phyloP scores from a whole-genome alignment of 2,797 vertebrate species.

The Rhinichthys osculus region DNA sequence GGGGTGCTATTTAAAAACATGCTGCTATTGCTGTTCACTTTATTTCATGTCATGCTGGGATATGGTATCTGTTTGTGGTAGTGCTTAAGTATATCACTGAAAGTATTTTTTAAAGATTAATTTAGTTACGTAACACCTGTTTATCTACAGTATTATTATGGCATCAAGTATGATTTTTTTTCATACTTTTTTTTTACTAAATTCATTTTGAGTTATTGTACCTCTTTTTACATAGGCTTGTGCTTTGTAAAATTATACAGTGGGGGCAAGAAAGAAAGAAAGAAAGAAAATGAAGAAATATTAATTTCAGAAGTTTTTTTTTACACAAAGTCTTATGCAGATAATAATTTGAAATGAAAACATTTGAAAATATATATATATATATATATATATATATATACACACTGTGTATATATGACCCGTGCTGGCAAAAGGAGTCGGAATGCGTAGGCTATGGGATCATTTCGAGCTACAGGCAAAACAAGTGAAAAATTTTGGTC shows the following conservation, averaged over 20 bases:
- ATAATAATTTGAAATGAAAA: too few species aligned
- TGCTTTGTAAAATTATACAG: slow-evolving; percentile 10
- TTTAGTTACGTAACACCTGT: neutral
- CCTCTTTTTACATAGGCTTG: neutral
- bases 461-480: too few species aligned
- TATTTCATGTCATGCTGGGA: slow-evolving; percentile 16
- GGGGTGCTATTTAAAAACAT: neutral
- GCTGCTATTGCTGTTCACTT: neutral
- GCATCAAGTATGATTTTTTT: neutral
- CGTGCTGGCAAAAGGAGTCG: too few species aligned
- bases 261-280: neutral
- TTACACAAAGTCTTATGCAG: too few species aligned
- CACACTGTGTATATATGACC: too few species aligned
- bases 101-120: neutral
- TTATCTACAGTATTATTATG: neutral
- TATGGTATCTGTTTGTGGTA: neutral
- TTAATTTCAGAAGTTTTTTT: neutral
- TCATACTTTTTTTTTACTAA: neutral
- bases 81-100: neutral
- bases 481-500: too few species aligned
- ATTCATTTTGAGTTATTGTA: neutral
- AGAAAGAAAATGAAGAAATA: neutral
- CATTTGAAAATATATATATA: too few species aligned
- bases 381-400: too few species aligned
- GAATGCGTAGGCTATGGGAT: too few species aligned